Conservation (phyloP, 2,113 vertebrate species). For the Rattus rattus region DNA sequence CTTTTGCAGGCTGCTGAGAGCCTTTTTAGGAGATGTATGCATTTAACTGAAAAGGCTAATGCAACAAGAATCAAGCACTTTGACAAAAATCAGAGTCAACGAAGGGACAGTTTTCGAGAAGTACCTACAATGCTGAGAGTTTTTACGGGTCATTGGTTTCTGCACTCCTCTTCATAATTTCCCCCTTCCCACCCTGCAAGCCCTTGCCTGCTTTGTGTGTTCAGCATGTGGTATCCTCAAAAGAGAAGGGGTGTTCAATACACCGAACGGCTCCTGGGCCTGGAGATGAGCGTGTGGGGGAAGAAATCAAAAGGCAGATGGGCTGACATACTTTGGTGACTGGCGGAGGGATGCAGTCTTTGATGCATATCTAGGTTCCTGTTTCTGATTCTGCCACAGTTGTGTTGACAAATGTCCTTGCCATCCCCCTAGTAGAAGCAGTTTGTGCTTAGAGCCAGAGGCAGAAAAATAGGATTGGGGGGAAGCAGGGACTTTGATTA, state of each 20-base stretch:
- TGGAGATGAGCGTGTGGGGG: background rate
- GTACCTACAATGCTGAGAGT: too few relatives aligned
- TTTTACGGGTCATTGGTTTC: background rate
- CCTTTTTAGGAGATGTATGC: background rate
- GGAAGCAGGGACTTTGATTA: background rate
- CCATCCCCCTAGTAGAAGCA: background rate
- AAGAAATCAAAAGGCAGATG: background rate
- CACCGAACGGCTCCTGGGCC: background rate
- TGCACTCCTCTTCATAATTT: background rate
- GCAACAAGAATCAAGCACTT: background rate
- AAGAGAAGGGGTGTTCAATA: background rate
- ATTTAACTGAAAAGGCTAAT: background rate
- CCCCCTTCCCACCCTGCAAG: background rate
- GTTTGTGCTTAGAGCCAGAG: slow-evolving; percentile 1
- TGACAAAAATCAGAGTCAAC: background rate
- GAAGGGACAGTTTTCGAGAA: background rate
- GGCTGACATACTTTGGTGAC: background rate
- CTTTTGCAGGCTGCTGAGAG: background rate
- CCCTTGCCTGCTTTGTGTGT: background rate
- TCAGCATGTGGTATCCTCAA: background rate
- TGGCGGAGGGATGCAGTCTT: background rate
- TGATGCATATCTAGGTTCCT: background rate
- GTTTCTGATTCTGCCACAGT: slow-evolving; percentile 1
- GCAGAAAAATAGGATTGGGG: background rate
- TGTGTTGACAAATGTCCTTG: background rate